Evolutionary conservation across 2,888 invertebrate genomes (phyloP).

Genomic region (Epinotia brunnichana): DNA sequence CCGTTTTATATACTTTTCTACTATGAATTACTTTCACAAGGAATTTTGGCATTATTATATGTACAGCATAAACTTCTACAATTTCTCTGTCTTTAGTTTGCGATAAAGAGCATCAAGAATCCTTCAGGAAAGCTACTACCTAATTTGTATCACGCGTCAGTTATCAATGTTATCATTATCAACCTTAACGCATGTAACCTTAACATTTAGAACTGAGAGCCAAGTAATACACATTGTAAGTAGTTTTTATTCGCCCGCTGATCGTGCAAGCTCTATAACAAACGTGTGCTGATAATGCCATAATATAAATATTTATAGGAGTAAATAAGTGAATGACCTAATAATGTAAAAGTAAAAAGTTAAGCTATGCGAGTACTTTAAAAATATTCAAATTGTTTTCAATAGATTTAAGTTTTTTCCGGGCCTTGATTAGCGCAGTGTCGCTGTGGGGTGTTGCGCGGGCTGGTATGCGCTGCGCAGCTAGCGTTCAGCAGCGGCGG

Average conservation of each 20-base stretch:
- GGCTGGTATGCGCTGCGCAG: conserved; percentile 59
- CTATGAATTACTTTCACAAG: not conserved
- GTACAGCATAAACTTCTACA: not conserved
- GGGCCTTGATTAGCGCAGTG: conserved; percentile 44
- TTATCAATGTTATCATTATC: not conserved
- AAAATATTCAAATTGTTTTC: not conserved
- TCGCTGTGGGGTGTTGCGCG: conserved; percentile 50
- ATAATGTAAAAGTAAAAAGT: not conserved
- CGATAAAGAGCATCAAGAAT: not conserved
- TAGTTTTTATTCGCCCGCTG: not conserved
- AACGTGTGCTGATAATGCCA: not conserved
- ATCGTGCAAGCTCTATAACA: not conserved
- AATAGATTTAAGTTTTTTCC: conserved; percentile 40
- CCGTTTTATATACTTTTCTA: not conserved
- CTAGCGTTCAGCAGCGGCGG: conserved; percentile 49
- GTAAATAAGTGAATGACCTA: not conserved
- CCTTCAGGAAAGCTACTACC: conserved; percentile 3
- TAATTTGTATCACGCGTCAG: conserved; percentile 1
- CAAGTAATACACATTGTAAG: not conserved
- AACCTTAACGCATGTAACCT: conserved; percentile 12
- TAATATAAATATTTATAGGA: too few species aligned
- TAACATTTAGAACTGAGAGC: conserved; percentile 27
- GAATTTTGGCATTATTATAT: not conserved
- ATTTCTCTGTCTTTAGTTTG: not conserved
- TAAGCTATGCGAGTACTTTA: not conserved